Evolutionary conservation across 2,113 vertebrate species (phyloP), one percentile per base, ranked within the genome.

Genomic region (Python bivittatus): DNA sequence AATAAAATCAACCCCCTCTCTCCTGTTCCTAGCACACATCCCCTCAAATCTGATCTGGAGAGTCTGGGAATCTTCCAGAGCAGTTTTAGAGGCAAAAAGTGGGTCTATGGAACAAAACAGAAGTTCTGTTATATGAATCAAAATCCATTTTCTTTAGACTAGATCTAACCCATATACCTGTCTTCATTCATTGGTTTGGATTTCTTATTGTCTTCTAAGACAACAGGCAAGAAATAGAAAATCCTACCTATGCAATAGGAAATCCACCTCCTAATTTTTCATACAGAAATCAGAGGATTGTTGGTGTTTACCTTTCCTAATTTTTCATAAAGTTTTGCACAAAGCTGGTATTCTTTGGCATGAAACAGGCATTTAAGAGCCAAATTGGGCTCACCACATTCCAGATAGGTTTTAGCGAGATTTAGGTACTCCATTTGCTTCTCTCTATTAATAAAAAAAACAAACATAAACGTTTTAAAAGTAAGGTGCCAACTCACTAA

Each of bases 381-480:
- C 12, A 98, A 95, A 68, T 97, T 97, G 60, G 97, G 97, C 90
- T 98, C 98, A 10, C 93, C 94, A 27, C 97, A 98, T 91, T 98
- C 97, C 96, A 98, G 93, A 88, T 98, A 98, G 23, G 96, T 98
- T 94, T 98, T 98, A 23, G 98, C 98, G 96, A 98, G 94, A 64
- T 96, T 84, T 95, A 98, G 94, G 90, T 98, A 98, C 86, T 98
- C 97, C 97, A 98, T 85, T 88, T 98, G 97, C 89, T 98, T 98
- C 93, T 98, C 98, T 95, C 98, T 98, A 93, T 10, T 22, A 54
- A 5, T 33, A 84, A 72, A 90, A 72, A 90, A 95, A 95, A 88
- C 93, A 93, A 93, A 91, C 22, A 90, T 20, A 84, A 7, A n/a
- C 11, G 52, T 88, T 93, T 68, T 23, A 90, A 58, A 58, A 64